These are phyloP conservation scores for Brachypteracias leptosomus DNA, from an alignment of 2,113 vertebrate species.

Conservation along the genomic window DNA sequence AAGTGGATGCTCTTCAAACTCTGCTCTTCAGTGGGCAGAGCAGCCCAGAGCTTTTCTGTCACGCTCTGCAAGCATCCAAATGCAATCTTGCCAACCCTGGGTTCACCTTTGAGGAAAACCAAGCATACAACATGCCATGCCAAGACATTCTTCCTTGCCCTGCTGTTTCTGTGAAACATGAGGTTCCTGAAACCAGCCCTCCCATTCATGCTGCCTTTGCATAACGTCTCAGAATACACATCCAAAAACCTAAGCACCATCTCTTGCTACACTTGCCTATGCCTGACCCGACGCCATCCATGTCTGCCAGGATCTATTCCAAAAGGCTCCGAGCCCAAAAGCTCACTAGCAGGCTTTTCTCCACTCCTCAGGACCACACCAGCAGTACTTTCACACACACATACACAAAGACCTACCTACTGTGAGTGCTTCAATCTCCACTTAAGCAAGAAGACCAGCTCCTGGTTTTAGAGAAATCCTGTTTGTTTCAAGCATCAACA, in stretches of 20 bases:
- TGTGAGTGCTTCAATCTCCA: background rate
- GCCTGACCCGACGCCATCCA: background rate
- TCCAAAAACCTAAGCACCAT: background rate
- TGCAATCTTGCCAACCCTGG: rapidly evolving
- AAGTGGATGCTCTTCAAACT: background rate
- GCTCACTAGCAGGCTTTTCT: background rate
- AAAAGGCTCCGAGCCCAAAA: background rate
- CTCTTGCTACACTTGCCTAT: background rate
- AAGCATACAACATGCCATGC: background rate
- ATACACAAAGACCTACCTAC: background rate
- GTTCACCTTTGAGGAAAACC: background rate
- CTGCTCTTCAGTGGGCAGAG: background rate
- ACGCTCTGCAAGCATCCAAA: background rate
- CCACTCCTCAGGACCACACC: background rate
- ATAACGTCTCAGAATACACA: background rate
- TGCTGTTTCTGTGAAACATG: background rate
- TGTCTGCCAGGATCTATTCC: background rate
- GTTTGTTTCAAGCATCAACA: slow-evolving; percentile 8
- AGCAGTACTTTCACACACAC: background rate
- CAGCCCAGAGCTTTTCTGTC: background rate
- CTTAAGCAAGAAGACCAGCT: background rate
- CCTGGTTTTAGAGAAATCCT: background rate
- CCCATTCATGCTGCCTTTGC: background rate
- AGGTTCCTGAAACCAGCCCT: background rate
- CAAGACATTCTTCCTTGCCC: background rate